Evolutionary conservation across 2,888 invertebrate species (phyloP), one percentile per base, ranked within the genome.

Genomic region (Tenthredo scrophulariae): DNA sequence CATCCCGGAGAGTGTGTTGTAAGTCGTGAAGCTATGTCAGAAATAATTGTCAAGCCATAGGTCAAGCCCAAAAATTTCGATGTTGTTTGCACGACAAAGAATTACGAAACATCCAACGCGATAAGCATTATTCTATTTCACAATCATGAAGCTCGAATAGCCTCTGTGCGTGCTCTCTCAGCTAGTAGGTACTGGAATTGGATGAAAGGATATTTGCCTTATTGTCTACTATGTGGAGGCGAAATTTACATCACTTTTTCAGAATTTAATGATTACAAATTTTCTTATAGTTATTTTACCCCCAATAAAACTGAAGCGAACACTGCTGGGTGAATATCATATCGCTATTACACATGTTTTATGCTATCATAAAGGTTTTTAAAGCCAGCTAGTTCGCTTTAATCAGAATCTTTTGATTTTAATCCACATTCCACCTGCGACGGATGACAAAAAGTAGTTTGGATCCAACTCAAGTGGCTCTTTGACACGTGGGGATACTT

Each of bases 401-500:
- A n/a, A 7, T 54, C 54, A n/a, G 15, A 67, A 22, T 29, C 3
- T 26, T 50, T 26, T 77, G 2, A 77, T 33, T n/a, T 67, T 67
- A 13, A 87, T 65, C 86, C 87, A 87, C 50, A 87, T 65, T 13
- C 87, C 87, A 22, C 87, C 86, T 1, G 58, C 1, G 33, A 84
- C 62, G 1, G 77, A 70, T 0, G 37, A 37, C 43, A 88, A 50
- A 26, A 86, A 87, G 22, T 86, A 85, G 18, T 50, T 43, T 0
- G 88, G 88, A 83, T 87, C 85, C 50, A 84, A 9, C 26, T 86
- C 74, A 0, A 91, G 26, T 0, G 91, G 91, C 9, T 86, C 13
- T 43, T 86, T 54, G 0, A 88, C 90, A 62, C 86, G 90, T 0
- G 89, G 70, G 0, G 90, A 90, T 0, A 88, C 4, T 82, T 89